Evolutionary conservation across 2,888 invertebrate genomes (phyloP), one percentile per base, ranked within the genome.

Genomic region (Ophioninae sp.): DNA sequence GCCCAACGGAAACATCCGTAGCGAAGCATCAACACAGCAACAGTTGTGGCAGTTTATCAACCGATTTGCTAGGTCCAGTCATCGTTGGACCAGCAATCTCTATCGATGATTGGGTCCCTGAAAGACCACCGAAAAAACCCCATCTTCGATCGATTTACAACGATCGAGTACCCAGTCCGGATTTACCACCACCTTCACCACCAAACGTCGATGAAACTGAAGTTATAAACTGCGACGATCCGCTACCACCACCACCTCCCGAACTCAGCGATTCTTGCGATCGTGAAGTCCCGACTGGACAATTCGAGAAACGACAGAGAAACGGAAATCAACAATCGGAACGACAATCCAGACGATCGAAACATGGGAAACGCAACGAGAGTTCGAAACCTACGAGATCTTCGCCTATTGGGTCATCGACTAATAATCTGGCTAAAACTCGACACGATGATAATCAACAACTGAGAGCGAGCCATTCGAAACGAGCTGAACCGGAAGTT

Each of bases 71-170:
- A 17, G 95, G 95, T 0, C 95, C 95, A 0, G 94, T 95, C 59
- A 95, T 95, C 76, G 93, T 95, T 64, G 95, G 95, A 0, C 94
- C 95, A 0, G 93, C 95, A 0, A 95, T 95, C 89, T 95, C 95
- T 0, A 93, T 95, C 17, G 95, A 95, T 86, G 95, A 95, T 87
- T 96, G 95, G 95, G 95, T 96, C 0, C 96, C 96, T 0, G 96
- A 96, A 87, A 93, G 96, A 86, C 97, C 97, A 13, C 96, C 96
- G 5, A 97, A 97, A 92, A 96, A 96, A 92, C 96, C 96, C 2
- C 95, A 95, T 89, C 93, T 96, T 82, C 91, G 95, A 87, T 93
- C 93, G 1, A 84, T 88, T 56, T 93, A 93, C 87, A 93, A 93
- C 82, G 94, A 94, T 83, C 92, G 95, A 63, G 92, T 94, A 56